These are phyloP conservation scores for Oxyruncus cristatus DNA, from an alignment of 2,113 vertebrate genomes.

Conservation along the genomic window DNA sequence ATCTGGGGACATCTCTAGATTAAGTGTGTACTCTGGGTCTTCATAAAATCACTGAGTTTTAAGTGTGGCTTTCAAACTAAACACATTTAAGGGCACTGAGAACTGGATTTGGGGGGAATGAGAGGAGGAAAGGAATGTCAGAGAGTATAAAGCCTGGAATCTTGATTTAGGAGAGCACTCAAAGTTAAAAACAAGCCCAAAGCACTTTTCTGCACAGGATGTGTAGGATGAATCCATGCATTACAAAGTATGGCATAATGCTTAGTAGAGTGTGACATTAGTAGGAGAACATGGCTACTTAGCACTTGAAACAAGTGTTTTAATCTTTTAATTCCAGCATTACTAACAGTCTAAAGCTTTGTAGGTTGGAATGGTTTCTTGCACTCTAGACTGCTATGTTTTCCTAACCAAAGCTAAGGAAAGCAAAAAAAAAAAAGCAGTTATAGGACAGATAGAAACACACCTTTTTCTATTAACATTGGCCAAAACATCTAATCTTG, in stretches of 20 bases:
- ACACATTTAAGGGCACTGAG: not conserved
- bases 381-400: not conserved
- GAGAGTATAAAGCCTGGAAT: not conserved
- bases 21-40: not conserved
- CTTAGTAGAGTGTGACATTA: not conserved
- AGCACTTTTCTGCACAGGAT: not conserved
- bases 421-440: not conserved
- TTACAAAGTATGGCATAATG: not conserved
- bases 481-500: not conserved
- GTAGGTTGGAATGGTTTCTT: not conserved
- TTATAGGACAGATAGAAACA: not conserved
- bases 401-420: not conserved
- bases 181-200: not conserved
- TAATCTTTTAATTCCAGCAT: slow-evolving; percentile 29
- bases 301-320: slow-evolving; percentile 2
- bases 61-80: not conserved
- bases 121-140: not conserved
- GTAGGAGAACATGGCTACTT: slow-evolving; percentile 3
- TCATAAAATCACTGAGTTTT: not conserved
- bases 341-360: not conserved
- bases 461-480: not conserved
- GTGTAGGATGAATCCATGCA: not conserved
- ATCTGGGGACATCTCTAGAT: not conserved
- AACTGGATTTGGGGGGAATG: not conserved
- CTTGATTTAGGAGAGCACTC: not conserved